A percentile compares a stretch with the other conserved stretches of the same genome.
phyloP scores from a whole-genome alignment of 2,113 vertebrate genomes.

The Aegypius monachus region DNA sequence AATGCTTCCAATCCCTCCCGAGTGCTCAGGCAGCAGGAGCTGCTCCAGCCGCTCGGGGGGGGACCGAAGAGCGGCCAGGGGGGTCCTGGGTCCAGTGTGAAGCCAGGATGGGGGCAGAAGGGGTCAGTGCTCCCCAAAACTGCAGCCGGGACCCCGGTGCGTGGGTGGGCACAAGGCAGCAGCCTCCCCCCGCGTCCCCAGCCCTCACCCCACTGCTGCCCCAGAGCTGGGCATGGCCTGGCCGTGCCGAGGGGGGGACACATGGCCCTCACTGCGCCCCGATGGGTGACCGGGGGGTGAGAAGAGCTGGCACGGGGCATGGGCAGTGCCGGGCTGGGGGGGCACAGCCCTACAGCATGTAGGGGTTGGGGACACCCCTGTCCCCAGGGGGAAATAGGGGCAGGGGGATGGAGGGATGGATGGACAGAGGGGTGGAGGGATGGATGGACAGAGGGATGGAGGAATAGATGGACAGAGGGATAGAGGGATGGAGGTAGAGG shows the following conservation, averaged over 20 bases:
- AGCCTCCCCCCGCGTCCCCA: accelerated
- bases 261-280: accelerated
- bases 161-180: background rate
- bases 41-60: background rate
- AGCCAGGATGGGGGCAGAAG: background rate
- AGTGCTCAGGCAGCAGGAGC: slow-evolving; percentile 73
- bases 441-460: background rate
- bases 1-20: slow-evolving; percentile 76
- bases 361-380: background rate
- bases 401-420: too few relatives aligned
- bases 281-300: background rate
- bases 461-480: background rate
- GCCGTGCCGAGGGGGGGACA: background rate
- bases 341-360: background rate
- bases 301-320: background rate
- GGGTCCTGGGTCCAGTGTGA: background rate
- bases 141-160: accelerated
- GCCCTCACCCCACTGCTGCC: accelerated
- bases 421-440: background rate
- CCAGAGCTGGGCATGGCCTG: background rate
- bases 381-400: background rate
- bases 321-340: background rate
- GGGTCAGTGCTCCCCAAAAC: background rate
- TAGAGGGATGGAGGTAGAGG: background rate
- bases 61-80: background rate